Evolutionary conservation across 2,888 invertebrate species (phyloP).

Genomic region (Lasiommata megera): DNA sequence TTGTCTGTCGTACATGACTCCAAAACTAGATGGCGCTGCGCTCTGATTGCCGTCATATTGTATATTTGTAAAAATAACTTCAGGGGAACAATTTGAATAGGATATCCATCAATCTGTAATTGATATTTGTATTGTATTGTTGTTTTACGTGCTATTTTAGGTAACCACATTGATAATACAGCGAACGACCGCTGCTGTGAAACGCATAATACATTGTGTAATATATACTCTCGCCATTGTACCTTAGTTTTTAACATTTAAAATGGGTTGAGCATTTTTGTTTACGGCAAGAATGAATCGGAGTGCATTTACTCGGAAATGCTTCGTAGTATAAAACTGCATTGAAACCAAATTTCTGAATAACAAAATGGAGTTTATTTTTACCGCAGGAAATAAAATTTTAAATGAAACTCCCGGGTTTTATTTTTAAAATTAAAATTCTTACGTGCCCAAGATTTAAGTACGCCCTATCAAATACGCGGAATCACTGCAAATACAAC

Average conservation of each 20-base stretch:
- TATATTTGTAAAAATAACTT: no score
- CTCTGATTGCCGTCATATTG: no score
- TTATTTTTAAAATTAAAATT: background rate
- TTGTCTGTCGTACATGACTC: no score
- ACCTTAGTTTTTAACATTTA: conserved; percentile 4
- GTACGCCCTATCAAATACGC: no score
- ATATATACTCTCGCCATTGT: background rate
- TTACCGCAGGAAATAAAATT: background rate
- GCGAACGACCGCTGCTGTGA: background rate
- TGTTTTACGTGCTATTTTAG: no score
- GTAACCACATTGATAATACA: no score
- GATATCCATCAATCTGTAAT: no score
- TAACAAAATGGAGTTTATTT: conserved; percentile 9
- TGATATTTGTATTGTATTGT: no score
- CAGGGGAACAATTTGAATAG: no score
- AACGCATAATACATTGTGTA: background rate
- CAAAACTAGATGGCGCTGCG: no score
- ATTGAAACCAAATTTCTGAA: conserved; percentile 12
- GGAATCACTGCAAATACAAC: background rate
- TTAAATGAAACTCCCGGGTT: background rate
- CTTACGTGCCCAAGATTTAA: no score
- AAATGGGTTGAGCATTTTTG: conserved; percentile 3
- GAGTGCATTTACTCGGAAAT: conserved; percentile 6
- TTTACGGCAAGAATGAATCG: conserved; percentile 6
- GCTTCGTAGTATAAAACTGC: conserved; percentile 10